phyloP scores from a whole-genome alignment of 2,113 vertebrate genomes.

The Eidolon helvum region DNA sequence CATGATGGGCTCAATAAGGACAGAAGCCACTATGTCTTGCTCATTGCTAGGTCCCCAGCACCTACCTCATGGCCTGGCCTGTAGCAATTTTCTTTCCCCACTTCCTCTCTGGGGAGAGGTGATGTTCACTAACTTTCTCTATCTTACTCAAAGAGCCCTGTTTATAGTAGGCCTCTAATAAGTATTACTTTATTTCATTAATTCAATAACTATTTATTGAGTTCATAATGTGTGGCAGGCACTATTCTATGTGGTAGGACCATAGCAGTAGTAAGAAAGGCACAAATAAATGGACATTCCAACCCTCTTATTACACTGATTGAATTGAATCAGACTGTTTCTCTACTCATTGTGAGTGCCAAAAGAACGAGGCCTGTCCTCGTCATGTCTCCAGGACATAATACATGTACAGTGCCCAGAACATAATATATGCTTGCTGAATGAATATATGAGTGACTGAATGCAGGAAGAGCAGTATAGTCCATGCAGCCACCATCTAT shows the following conservation, averaged over 20 bases:
- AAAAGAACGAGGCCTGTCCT: not conserved
- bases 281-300: not conserved
- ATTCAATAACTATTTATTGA: not conserved
- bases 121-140: not conserved
- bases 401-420: too few relatives aligned
- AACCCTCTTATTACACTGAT: not conserved
- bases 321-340: not conserved
- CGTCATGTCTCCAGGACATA: not conserved
- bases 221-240: not conserved
- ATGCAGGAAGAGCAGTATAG: not conserved
- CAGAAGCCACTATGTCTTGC: not conserved
- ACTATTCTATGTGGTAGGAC: not conserved
- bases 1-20: not conserved
- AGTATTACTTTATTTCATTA: not conserved
- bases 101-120: not conserved
- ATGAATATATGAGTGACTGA: not conserved
- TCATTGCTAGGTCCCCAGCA: not conserved
- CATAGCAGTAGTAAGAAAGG: not conserved
- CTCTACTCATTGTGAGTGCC: not conserved
- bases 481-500: not conserved
- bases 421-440: not conserved
- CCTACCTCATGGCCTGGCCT: not conserved
- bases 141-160: not conserved
- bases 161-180: not conserved
- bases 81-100: not conserved